Evolutionary conservation across 2,797 vertebrate species (phyloP).

Genomic region (Pteropus rufus): DNA sequence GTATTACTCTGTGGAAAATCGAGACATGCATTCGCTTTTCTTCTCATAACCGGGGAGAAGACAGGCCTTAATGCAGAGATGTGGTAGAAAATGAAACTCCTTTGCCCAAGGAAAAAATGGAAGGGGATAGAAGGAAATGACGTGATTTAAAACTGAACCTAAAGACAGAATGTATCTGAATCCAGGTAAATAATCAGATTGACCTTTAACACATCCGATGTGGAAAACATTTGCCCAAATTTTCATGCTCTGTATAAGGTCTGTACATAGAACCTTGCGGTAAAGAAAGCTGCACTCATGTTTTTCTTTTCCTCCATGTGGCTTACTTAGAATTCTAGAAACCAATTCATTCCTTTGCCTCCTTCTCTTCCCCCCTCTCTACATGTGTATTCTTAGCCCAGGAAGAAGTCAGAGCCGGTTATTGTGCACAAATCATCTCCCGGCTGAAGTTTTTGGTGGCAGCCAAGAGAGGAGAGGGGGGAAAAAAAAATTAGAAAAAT

Average conservation of each 20-base stretch:
- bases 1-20: background rate
- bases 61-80: background rate
- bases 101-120: background rate
- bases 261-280: background rate
- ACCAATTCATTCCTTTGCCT: slow-evolving; percentile 43
- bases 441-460: slow-evolving; percentile 91
- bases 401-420: slow-evolving; percentile 81
- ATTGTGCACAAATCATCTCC: slow-evolving; percentile 93
- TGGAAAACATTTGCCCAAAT: background rate
- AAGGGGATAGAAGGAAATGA: background rate
- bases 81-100: background rate
- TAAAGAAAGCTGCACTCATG: background rate
- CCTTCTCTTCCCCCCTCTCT: slow-evolving; percentile 31
- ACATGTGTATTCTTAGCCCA: slow-evolving; percentile 77
- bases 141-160: slow-evolving; percentile 27
- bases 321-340: slow-evolving; percentile 56
- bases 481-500: slow-evolving; percentile 94
- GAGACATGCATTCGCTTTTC: background rate
- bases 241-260: background rate
- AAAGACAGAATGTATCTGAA: background rate
- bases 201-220: background rate
- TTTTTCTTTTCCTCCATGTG: background rate
- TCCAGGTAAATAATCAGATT: slow-evolving; percentile 52
- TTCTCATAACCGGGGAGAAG: background rate
- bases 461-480: slow-evolving; percentile 86